Evolutionary conservation across 2,888 invertebrate genomes (phyloP).

Genomic region (Parasteatoda lunata): DNA sequence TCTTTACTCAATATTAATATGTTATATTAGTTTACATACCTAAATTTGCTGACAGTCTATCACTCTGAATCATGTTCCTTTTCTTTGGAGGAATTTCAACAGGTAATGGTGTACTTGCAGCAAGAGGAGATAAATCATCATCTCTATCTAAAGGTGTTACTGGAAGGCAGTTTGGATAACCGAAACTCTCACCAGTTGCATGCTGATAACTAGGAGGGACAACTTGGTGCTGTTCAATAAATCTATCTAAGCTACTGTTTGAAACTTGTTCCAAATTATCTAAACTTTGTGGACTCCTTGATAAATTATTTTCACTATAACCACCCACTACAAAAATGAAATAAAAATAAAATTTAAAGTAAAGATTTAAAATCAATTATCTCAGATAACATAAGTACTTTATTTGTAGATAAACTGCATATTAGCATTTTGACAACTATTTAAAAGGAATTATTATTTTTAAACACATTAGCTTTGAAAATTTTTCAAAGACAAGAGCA

Average conservation of each 20-base stretch:
- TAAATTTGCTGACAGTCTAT: constrained; percentile 55
- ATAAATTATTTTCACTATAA: constrained; percentile 55
- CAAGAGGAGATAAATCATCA: constrained; percentile 29
- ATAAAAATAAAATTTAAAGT: not conserved
- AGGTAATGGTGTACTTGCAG: constrained; percentile 47
- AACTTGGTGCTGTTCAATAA: constrained; percentile 61
- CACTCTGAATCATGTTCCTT: constrained; percentile 52
- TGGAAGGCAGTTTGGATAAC: constrained; percentile 39
- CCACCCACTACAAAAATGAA: constrained; percentile 33
- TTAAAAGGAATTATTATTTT: no score
- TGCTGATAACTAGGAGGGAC: constrained; percentile 67
- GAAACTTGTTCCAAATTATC: constrained; percentile 59
- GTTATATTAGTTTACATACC: constrained; percentile 25
- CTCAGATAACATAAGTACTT: no score
- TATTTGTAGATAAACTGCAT: no score
- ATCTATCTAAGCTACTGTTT: constrained; percentile 53
- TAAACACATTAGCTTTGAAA: no score
- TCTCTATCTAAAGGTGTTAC: constrained; percentile 44
- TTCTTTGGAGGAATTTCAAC: constrained; percentile 66
- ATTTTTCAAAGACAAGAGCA: no score
- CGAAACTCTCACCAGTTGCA: constrained; percentile 63
- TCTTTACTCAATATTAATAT: no score
- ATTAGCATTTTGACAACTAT: no score
- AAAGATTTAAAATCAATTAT: no score
- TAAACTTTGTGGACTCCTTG: constrained; percentile 59